These are phyloP conservation scores for Galleria mellonella DNA, from an alignment of 1,140 invertebrate species.

Conservation along the genomic window DNA sequence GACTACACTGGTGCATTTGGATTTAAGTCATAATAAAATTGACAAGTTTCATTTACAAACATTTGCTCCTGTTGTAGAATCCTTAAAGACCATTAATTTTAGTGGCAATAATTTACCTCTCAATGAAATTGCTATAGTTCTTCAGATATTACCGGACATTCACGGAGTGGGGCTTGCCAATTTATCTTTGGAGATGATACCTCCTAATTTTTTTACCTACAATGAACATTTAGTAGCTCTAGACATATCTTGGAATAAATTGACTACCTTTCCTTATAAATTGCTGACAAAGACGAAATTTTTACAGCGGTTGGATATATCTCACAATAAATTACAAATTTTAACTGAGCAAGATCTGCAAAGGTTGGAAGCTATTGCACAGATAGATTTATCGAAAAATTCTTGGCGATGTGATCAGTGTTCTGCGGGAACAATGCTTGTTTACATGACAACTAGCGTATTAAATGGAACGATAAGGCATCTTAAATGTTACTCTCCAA, in stretches of 20 bases:
- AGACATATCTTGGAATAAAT: conserved; percentile 76
- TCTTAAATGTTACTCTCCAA: conserved; percentile 72
- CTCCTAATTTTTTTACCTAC: conserved; percentile 69
- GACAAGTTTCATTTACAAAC: conserved; percentile 77
- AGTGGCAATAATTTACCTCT: conserved; percentile 78
- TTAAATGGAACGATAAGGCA: conserved; percentile 66
- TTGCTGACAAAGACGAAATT: conserved; percentile 74
- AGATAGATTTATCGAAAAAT: conserved; percentile 77
- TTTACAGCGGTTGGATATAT: conserved; percentile 77
- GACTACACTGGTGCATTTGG: conserved; percentile 78
- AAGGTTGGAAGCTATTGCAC: conserved; percentile 68
- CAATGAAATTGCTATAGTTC: conserved; percentile 64
- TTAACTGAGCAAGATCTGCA: conserved; percentile 75
- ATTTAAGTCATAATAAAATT: conserved; percentile 84
- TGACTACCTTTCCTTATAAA: conserved; percentile 74
- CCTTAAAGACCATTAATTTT: conserved; percentile 77
- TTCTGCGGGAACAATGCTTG: conserved; percentile 74
- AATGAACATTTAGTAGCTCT: conserved; percentile 55
- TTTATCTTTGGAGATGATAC: conserved; percentile 70
- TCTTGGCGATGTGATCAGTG: conserved; percentile 82
- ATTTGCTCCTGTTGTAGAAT: conserved; percentile 77
- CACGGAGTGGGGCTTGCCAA: conserved; percentile 76
- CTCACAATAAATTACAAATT: conserved; percentile 77
- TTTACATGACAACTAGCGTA: conserved; percentile 70
- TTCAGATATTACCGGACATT: conserved; percentile 76